Percentiles rank a stretch among this genome's conserved stretches.
These are phyloP conservation scores for Pelagia noctiluca DNA, from an alignment of 30 jellyfish, hydroid and myxozoan species.

Conservation along the genomic window DNA sequence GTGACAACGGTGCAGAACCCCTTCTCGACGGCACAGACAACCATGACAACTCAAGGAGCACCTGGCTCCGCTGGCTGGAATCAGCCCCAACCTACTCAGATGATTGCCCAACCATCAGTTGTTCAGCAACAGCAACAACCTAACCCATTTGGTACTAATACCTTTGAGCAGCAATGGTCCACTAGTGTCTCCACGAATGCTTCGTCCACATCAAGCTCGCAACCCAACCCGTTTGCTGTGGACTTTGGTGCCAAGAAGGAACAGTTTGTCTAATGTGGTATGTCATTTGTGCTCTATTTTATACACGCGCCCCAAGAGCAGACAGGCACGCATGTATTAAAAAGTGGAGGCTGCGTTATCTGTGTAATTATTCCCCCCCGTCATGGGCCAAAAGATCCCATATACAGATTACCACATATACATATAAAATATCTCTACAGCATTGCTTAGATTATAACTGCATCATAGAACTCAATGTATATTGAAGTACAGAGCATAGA, in stretches of 20 bases:
- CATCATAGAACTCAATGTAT: too few species aligned
- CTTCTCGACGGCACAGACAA: constrained; percentile 64
- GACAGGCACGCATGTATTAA: too few species aligned
- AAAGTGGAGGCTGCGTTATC: too few species aligned
- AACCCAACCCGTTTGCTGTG: constrained; percentile 64
- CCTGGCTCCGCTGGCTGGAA: constrained; percentile 55
- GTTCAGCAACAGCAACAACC: constrained; percentile 54
- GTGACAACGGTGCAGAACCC: constrained; percentile 71
- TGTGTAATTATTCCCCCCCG: too few species aligned
- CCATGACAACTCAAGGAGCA: constrained; percentile 58
- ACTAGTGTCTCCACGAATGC: not conserved
- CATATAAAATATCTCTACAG: too few species aligned
- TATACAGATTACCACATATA: too few species aligned
- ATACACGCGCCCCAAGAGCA: constrained; percentile 3
- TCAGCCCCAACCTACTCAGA: constrained; percentile 16
- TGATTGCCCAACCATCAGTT: not conserved
- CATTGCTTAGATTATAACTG: too few species aligned
- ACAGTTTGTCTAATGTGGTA: constrained; percentile 55
- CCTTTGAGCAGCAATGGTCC: constrained; percentile 40
- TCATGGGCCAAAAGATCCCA: too few species aligned
- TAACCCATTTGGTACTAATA: constrained; percentile 68
- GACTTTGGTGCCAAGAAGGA: constrained; percentile 50
- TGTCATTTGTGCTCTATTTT: constrained; percentile 10
- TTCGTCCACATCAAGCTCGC: constrained; percentile 49
- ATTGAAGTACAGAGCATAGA: too few species aligned